Percentiles rank a stretch among this genome's conserved stretches.
phyloP scores from a whole-genome alignment of 1,140 invertebrate species.

The Holcopasites calliopsidis region DNA sequence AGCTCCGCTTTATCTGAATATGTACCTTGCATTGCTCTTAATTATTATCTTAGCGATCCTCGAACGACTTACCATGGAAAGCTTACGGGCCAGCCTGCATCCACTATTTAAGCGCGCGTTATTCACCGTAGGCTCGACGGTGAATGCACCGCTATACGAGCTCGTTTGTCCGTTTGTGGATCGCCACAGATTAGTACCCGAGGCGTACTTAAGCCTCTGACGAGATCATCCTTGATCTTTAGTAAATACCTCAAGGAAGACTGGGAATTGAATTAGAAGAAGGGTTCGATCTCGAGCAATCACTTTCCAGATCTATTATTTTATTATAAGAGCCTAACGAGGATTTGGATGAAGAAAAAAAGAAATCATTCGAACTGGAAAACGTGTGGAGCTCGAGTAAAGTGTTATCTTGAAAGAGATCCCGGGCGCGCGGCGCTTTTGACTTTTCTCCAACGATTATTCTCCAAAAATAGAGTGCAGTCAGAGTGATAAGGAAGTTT shows the following conservation, averaged over 20 bases:
- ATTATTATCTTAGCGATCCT: slow-evolving; percentile 43
- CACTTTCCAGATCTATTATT: not conserved
- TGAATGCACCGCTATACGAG: not conserved
- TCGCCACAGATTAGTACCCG: not conserved
- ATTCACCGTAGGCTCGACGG: not conserved
- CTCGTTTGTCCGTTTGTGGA: not conserved
- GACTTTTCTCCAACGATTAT: not conserved
- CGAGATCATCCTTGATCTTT: not conserved
- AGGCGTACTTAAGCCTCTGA: not conserved
- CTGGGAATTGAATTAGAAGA: too few relatives aligned
- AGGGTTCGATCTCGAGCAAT: not conserved
- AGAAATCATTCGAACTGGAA: not conserved
- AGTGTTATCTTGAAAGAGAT: too few relatives aligned
- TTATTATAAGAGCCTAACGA: not conserved
- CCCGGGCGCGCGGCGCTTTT: slow-evolving; percentile 10
- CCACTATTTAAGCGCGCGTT: slow-evolving; percentile 46
- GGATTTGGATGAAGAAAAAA: not conserved
- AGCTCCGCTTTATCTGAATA: too few relatives aligned
- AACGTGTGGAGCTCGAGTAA: not conserved
- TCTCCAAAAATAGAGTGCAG: not conserved
- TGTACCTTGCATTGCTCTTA: slow-evolving; percentile 41
- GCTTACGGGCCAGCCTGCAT: not conserved
- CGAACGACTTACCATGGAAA: not conserved
- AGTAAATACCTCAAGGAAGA: too few relatives aligned
- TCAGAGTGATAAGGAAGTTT: not conserved